Base-by-base conservation (phyloP, 2,797 vertebrate genomes). In the Poeciliopsis paucimaculata region DNA sequence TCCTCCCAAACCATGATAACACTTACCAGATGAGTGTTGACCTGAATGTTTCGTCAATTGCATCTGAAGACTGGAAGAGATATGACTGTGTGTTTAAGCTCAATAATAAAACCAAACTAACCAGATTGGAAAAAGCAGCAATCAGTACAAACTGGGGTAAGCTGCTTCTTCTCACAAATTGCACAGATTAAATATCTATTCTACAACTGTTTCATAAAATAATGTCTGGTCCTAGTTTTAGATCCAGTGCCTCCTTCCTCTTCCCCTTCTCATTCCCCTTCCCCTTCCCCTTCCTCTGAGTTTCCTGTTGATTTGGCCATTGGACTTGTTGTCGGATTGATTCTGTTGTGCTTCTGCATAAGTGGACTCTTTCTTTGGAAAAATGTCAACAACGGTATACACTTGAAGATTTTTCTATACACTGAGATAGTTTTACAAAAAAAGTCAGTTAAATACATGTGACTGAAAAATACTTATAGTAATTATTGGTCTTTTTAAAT, bases 61-160 rank as follows among this genome's bases (percentile, higher is more conserved):
- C 8, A 46, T 1, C 72, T 77, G 81, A 76, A 68, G 82, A 85
- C 57, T 82, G 82, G 82, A 28, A 0, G 16, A 77, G 31, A 55
- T 85, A 81, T 39, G 74, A 81, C 2, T 89, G 86, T 75, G 80
- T 87, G 80, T 88, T 90, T 49, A 75, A 78, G 1, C 43, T 71
- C 5, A 9, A 16, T 57, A 68, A n/a, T 15, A 41, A 20, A 0
- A n/a, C 39, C 11, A 43, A 0, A 9, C 11, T 16, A n/a, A 57
- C 64, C 26, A 71, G 1, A 34, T 18, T 77, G 66, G 9, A 77
- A 2, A 71, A 77, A 31, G 10, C 16, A 7, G 7, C 20, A 8
- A 77, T 71, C 47, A 43, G 5, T 39, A 77, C 49, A 13, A 15
- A 60, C 55, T 57, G 26, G 26, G 28, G 57, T 60, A 60, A 60